Percentiles rank a stretch among this genome's conserved stretches.
These are phyloP conservation scores for Neotoxoptera formosana DNA, from an alignment of 1,140 invertebrate genomes.

Conservation along the genomic window DNA sequence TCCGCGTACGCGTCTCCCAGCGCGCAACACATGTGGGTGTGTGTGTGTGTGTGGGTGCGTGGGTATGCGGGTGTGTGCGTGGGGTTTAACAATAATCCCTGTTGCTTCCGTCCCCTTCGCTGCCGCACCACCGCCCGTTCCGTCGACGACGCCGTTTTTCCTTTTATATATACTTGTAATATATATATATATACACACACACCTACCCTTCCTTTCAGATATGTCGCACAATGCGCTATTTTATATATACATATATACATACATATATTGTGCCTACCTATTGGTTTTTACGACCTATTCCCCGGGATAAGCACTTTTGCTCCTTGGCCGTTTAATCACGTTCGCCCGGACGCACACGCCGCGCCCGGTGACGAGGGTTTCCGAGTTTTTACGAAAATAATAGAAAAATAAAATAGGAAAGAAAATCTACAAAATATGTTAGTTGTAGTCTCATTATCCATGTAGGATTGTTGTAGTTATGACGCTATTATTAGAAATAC, in stretches of 20 bases:
- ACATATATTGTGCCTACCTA: slow-evolving; percentile 19
- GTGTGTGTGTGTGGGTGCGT: neutral
- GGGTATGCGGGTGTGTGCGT: too few relatives aligned
- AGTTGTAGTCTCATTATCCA: neutral
- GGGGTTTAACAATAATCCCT: slow-evolving; percentile 48
- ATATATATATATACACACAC: neutral
- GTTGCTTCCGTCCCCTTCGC: slow-evolving; percentile 1
- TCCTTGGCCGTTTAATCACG: slow-evolving; percentile 48
- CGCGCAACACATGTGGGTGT: neutral
- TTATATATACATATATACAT: neutral
- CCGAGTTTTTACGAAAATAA: neutral
- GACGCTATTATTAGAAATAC: neutral
- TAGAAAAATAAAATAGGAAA: neutral
- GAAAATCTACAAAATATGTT: neutral
- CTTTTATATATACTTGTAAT: slow-evolving; percentile 28
- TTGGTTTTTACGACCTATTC: slow-evolving; percentile 50
- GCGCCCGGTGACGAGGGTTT: neutral
- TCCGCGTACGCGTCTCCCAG: neutral
- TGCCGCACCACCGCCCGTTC: neutral
- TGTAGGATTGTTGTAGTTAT: neutral
- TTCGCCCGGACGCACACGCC: neutral
- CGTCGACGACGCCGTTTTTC: slow-evolving; percentile 29
- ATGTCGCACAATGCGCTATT: neutral
- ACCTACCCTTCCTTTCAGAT: neutral
- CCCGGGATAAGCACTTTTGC: slow-evolving; percentile 43